These are phyloP conservation scores for Ptychochromis oligacanthus DNA, from an alignment of 2,113 vertebrate genomes.

Conservation along the genomic window DNA sequence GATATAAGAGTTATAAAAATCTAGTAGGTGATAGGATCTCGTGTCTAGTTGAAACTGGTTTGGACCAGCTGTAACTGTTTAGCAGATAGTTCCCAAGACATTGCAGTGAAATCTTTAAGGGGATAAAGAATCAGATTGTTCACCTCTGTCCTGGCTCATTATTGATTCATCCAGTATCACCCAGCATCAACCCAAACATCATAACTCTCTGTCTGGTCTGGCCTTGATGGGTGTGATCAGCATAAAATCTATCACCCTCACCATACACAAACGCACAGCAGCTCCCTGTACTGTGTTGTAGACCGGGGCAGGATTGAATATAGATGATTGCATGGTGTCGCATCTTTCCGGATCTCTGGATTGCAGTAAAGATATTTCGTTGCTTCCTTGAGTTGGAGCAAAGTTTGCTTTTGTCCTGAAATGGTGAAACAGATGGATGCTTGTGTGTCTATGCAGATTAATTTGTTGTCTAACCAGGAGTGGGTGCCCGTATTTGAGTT, in stretches of 20 bases:
- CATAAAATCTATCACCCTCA: conserved; percentile 21
- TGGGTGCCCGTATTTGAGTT: neutral
- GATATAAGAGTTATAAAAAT: conserved; percentile 63
- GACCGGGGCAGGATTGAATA: neutral
- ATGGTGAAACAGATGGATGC: neutral
- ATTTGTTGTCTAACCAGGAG: neutral
- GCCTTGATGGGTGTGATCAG: conserved; percentile 38
- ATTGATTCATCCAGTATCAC: conserved; percentile 55
- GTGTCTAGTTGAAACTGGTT: conserved; percentile 40
- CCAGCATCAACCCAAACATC: conserved; percentile 42
- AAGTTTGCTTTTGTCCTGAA: neutral
- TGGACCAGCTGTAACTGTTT: conserved; percentile 13
- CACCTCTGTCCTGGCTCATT: conserved; percentile 32
- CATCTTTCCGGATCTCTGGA: neutral
- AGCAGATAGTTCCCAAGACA: conserved; percentile 11
- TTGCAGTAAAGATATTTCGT: neutral
- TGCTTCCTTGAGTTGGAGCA: neutral
- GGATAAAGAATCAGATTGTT: conserved; percentile 37
- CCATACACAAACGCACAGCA: conserved; percentile 7
- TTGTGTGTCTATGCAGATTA: neutral
- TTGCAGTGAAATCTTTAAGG: conserved; percentile 18
- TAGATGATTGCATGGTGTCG: conserved; percentile 2
- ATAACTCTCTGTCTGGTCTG: conserved; percentile 41
- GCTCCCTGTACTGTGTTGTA: neutral
- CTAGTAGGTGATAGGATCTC: conserved; percentile 5